phyloP scores from a whole-genome alignment of 2,888 invertebrate genomes.

The Linyphia triangularis region DNA sequence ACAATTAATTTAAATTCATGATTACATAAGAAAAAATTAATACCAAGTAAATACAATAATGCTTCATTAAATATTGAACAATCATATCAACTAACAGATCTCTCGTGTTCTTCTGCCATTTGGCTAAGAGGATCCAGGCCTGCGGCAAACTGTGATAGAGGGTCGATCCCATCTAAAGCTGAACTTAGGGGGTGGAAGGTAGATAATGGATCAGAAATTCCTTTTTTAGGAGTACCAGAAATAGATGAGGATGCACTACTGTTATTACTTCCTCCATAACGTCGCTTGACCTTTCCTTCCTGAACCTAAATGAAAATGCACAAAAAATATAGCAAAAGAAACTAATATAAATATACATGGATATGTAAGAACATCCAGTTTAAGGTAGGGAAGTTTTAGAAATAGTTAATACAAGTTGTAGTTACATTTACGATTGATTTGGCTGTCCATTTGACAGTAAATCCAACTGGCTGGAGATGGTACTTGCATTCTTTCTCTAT shows the following conservation, averaged over 20 bases:
- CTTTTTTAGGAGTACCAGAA: slow-evolving; percentile 76
- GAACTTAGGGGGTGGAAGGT: slow-evolving; percentile 77
- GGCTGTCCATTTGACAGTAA: too few relatives aligned
- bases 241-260: slow-evolving; percentile 76
- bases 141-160: slow-evolving; percentile 85
- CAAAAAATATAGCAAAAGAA: too few relatives aligned
- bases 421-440: too few relatives aligned
- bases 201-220: slow-evolving; percentile 56
- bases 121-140: slow-evolving; percentile 83
- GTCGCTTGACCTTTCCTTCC: slow-evolving; percentile 77
- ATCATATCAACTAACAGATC: slow-evolving; percentile 49
- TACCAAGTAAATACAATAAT: neutral
- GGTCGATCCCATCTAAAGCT: slow-evolving; percentile 87
- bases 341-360: too few relatives aligned
- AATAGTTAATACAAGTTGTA: too few relatives aligned
- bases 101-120: slow-evolving; percentile 77
- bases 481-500: too few relatives aligned
- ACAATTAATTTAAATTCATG: too few relatives aligned
- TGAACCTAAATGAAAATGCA: slow-evolving; percentile 78
- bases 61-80: neutral
- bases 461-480: too few relatives aligned
- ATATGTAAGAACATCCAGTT: too few relatives aligned
- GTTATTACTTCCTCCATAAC: slow-evolving; percentile 73
- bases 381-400: too few relatives aligned
- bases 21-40: neutral